Evolutionary conservation across 2,113 vertebrate species (phyloP), one percentile per base, ranked within the genome.

Genomic region (Vidua chalybeata): DNA sequence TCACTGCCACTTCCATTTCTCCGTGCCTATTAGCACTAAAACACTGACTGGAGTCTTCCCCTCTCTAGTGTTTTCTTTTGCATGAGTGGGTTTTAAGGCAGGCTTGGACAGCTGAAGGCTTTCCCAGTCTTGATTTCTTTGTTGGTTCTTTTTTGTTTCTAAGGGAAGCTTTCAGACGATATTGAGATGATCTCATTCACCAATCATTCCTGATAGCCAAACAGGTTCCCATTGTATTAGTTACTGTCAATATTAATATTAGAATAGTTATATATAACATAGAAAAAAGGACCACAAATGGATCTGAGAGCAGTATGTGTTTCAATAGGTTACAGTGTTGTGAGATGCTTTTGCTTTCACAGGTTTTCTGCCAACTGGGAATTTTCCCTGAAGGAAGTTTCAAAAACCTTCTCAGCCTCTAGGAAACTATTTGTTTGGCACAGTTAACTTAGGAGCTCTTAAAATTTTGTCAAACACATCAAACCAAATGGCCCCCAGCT

Each of bases 381-480:
- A 93, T 94, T 95, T 92, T 95, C 94, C 92, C 81, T 84, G 48
- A 84, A 93, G 90, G 79, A 96, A 88, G 49, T 75, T 96, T 87
- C 90, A 94, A 87, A 93, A 81, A 67, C 56, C 48, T 84, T 78
- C 86, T 86, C 76, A 86, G 92, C 83, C 88, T 93, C 80, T 78
- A 93, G 83, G 74, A 93, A 94, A 90, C 37, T 75, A 92, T 96
- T 94, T 96, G 64, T 94, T 96, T 95, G 94, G 96, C 68, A 2
- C 66, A 81, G 72, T 73, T 52, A 94, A 84, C 67, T 88, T 43
- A 55, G 75, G 52, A 94, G 84, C 82, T 94, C 85, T 90, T 59
- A n/a, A 93, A 90, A 95, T 94, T 95, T 94, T 94, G 94, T 95
- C 92, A 94, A 93, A 93, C 84, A 96, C 95, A 96, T 97, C 96